Evolutionary conservation across 2,113 vertebrate genomes (phyloP).

Genomic region (Labeo rohita): DNA sequence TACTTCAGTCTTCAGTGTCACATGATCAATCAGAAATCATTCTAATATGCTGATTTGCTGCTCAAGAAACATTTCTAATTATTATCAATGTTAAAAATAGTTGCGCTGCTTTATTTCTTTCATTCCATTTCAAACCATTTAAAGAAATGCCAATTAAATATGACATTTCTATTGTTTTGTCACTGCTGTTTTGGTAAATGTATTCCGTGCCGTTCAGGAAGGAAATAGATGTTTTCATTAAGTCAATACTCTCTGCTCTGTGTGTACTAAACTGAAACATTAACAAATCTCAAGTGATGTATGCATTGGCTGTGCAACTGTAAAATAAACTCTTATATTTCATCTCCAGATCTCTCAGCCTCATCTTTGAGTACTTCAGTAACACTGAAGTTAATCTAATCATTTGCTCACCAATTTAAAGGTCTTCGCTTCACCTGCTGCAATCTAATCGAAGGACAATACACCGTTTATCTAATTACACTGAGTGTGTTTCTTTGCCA

Average conservation of each 20-base stretch:
- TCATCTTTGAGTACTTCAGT: constrained; percentile 27
- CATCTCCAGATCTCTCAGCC: constrained; percentile 43
- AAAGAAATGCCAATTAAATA: not conserved
- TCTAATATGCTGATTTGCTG: not conserved
- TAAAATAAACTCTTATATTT: constrained; percentile 37
- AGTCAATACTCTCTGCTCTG: not conserved
- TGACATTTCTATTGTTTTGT: not conserved
- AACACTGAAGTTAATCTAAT: constrained; percentile 6
- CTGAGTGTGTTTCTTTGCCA: not conserved
- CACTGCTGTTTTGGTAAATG: not conserved
- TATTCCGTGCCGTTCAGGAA: not conserved
- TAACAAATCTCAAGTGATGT: constrained; percentile 26
- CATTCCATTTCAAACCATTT: too few relatives aligned
- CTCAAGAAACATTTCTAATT: not conserved
- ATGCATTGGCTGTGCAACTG: not conserved
- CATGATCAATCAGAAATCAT: not conserved
- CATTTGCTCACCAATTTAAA: constrained; percentile 1
- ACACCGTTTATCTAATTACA: constrained; percentile 4
- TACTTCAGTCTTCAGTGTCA: not conserved
- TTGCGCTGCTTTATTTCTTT: not conserved
- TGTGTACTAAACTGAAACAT: constrained; percentile 26
- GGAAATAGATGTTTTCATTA: not conserved
- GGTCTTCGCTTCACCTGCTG: not conserved
- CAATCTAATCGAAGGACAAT: constrained; percentile 27
- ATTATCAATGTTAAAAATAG: not conserved